Evolutionary conservation across 2,888 invertebrate species (phyloP).

Genomic region (Sympetrum striolatum): DNA sequence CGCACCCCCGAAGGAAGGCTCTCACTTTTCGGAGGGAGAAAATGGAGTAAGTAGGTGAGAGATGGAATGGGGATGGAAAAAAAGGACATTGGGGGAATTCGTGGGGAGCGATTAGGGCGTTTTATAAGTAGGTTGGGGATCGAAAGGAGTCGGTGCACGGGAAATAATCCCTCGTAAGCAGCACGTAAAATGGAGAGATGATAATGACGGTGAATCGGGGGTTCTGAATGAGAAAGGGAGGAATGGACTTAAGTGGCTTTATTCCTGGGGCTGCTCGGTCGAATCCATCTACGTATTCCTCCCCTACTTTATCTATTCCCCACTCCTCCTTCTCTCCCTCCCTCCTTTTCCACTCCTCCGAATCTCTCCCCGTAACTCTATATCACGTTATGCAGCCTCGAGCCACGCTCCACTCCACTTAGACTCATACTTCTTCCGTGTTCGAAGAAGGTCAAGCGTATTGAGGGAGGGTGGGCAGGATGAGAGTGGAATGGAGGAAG

Average conservation of each 20-base stretch:
- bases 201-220: not conserved
- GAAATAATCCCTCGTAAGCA: not conserved
- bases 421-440: not conserved
- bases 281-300: not conserved
- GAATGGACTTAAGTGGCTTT: not conserved
- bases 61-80: not conserved
- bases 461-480: not conserved
- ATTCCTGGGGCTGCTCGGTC: not conserved
- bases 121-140: not conserved
- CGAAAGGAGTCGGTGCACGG: not conserved
- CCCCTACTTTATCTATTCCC: not conserved
- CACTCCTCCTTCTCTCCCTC: not conserved
- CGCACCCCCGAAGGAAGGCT: not conserved
- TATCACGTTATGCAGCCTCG: not conserved
- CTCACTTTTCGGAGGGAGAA: not conserved
- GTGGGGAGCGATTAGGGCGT: not conserved
- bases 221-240: not conserved
- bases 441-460: not conserved
- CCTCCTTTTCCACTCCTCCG: not conserved
- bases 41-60: not conserved
- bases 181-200: not conserved
- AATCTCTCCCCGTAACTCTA: not conserved
- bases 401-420: constrained; percentile 17
- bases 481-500: not conserved
- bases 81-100: not conserved